These are phyloP conservation scores for Selene dorsalis DNA, from an alignment of 2,797 vertebrate species.

Conservation along the genomic window DNA sequence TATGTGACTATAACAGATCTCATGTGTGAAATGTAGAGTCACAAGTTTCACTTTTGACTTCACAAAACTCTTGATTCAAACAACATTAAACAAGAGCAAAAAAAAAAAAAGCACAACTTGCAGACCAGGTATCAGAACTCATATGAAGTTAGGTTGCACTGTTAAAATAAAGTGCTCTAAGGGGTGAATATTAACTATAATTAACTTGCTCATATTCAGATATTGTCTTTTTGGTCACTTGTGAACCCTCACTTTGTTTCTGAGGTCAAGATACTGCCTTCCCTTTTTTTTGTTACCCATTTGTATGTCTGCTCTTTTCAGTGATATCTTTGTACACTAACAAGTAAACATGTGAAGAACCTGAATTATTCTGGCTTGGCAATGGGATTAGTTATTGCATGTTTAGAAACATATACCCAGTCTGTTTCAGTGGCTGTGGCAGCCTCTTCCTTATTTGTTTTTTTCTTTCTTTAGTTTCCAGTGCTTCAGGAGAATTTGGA, in stretches of 20 bases:
- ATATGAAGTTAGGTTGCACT: not conserved
- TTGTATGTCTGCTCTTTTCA: not conserved
- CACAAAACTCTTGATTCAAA: no score
- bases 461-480: conserved; percentile 85
- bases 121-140: not conserved
- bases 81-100: not conserved
- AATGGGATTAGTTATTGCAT: conserved; percentile 2
- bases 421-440: not conserved
- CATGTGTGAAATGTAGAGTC: not conserved
- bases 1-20: no score
- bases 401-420: not conserved
- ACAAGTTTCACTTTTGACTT: not conserved
- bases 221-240: not conserved
- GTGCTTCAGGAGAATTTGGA: conserved; percentile 97
- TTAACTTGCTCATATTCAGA: not conserved
- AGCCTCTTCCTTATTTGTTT: not conserved
- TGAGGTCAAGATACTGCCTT: not conserved
- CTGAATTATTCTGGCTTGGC: not conserved
- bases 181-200: not conserved
- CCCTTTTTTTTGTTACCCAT: not conserved
- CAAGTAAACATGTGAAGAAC: not conserved
- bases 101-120: not conserved
- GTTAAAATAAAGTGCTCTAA: not conserved
- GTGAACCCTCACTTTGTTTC: not conserved
- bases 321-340: not conserved